Evolutionary conservation across 2,113 vertebrate genomes (phyloP), one percentile per base, ranked within the genome.

Genomic region (Urocynchramus pylzowi): DNA sequence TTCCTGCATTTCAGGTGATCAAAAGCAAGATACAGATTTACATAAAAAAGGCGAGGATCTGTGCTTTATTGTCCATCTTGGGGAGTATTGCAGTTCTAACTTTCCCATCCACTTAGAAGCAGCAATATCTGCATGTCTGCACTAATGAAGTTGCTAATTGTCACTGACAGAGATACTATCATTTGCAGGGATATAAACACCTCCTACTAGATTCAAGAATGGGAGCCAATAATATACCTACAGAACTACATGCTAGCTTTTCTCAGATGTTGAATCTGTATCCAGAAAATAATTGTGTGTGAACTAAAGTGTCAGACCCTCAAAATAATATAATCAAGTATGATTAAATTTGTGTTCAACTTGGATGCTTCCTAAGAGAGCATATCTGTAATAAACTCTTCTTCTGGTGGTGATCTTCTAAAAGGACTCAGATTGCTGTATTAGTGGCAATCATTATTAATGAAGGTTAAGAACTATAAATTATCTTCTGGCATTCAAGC

Each of bases 11-110:
- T 91, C 45, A 65, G 28, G 67, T 93, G 89, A 95, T 94, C 91
- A 92, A 96, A 96, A 96, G 41, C 88, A 97, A 90, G 89, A 70
- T 74, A 30, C 65, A 89, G 69, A 81, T 94, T 92, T 92, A 57
- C 54, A 75, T 68, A 52, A 74, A 73, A 68, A 67, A 68, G 59
- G 16, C 23, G 53, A 35, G 70, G 56, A 75, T 91, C 85, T 90
- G 77, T 96, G 50, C 26, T 73, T 71, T 86, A 45, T 85, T 95
- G 64, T 93, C 82, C 63, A 9, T 47, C 54, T 50, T 83, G 64
- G 54, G 56, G 23, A 94, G 28, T 23, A 69, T 30, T 94, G 85
- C 91, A 78, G 60, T 94, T 95, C 37, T 79, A 56, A 63, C 20
- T 87, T 69, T 45, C 50, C 39, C 18, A 37, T 95, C 70, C 60